These are phyloP conservation scores for Pheosia tremula DNA, from an alignment of 2,888 invertebrate species.

Conservation along the genomic window DNA sequence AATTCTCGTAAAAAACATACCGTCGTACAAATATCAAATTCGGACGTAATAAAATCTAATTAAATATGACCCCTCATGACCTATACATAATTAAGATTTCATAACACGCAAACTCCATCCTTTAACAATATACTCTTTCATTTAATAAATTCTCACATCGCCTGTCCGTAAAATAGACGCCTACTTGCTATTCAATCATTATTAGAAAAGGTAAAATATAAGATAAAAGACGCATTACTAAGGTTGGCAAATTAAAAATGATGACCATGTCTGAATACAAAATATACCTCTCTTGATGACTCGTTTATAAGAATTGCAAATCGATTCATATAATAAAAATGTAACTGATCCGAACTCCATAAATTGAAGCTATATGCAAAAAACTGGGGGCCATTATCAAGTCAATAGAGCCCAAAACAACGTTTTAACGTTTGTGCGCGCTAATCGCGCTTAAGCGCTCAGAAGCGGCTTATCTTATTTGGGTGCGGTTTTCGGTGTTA, in stretches of 20 bases:
- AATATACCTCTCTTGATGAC: no score
- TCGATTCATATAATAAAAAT: no score
- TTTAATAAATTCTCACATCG: background rate
- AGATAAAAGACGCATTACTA: conserved; percentile 2
- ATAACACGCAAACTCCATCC: conserved; percentile 15
- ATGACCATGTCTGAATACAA: no score
- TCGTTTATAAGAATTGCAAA: no score
- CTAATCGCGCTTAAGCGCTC: no score
- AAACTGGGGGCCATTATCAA: no score
- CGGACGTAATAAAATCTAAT: background rate
- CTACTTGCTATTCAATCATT: background rate
- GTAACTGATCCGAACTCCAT: no score
- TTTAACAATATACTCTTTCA: background rate
- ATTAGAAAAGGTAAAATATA: background rate
- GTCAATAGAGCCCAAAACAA: no score
- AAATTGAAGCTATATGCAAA: no score
- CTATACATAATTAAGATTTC: conserved; percentile 20
- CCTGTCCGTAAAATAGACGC: background rate
- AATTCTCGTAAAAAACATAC: background rate
- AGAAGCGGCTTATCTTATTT: no score
- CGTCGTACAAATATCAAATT: conserved; percentile 3
- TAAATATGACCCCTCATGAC: background rate
- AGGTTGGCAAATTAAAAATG: conserved; percentile 17
- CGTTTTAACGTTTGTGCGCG: no score
- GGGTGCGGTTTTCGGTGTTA: no score